phyloP scores from a whole-genome alignment of 2,888 invertebrate genomes.

The Eupithecia inturbata region DNA sequence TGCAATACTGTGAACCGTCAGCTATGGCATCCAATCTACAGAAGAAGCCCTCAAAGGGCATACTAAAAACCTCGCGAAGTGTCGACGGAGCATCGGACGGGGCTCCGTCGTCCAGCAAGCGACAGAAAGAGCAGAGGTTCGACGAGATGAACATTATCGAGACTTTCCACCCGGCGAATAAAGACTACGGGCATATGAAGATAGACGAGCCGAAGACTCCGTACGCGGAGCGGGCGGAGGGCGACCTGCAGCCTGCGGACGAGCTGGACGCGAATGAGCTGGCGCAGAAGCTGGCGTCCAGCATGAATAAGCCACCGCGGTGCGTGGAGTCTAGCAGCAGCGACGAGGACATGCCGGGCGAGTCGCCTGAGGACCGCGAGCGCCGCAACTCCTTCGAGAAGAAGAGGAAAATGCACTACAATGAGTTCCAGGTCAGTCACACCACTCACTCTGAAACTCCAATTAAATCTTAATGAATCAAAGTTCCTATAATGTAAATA shows the following conservation, averaged over 20 bases:
- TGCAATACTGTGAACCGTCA: slow-evolving; percentile 45
- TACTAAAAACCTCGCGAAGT: slow-evolving; percentile 96
- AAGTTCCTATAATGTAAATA: background rate
- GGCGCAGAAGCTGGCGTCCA: slow-evolving; percentile 88
- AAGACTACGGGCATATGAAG: slow-evolving; percentile 99
- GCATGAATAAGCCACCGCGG: slow-evolving; percentile 80
- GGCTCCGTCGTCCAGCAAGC: slow-evolving; percentile 74
- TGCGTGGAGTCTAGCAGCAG: slow-evolving; percentile 79
- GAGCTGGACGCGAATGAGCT: slow-evolving; percentile 88
- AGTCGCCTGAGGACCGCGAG: slow-evolving; percentile 85
- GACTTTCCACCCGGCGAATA: slow-evolving; percentile 98
- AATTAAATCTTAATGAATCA: background rate
- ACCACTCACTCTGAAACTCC: background rate
- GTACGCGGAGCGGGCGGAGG: slow-evolving; percentile 85
- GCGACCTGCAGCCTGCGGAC: slow-evolving; percentile 84
- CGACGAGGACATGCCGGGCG: slow-evolving; percentile 85
- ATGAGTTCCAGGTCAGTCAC: slow-evolving; percentile 90
- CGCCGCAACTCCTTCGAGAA: slow-evolving; percentile 93
- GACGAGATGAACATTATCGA: slow-evolving; percentile 99
- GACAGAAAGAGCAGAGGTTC: slow-evolving; percentile 90
- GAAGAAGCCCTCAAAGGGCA: slow-evolving; percentile 94
- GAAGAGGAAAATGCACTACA: slow-evolving; percentile 98
- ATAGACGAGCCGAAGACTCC: slow-evolving; percentile 98
- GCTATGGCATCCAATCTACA: slow-evolving; percentile 91
- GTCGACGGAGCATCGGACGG: slow-evolving; percentile 88